Evolutionary conservation across 2,113 vertebrate species (phyloP).

Genomic region (Hipposideros armiger): DNA sequence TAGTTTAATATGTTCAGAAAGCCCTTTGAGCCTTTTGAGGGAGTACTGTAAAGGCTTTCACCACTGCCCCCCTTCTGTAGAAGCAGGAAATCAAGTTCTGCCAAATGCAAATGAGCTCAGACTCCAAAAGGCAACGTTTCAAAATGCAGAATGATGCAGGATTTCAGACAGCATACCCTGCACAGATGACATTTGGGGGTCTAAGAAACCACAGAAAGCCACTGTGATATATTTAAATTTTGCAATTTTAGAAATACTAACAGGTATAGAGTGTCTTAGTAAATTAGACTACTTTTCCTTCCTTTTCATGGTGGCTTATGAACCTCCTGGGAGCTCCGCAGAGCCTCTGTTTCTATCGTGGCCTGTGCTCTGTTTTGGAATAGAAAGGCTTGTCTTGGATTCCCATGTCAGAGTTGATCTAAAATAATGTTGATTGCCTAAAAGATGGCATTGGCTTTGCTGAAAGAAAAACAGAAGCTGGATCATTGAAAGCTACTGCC

Average conservation of each 20-base stretch:
- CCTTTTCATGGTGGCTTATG: neutral
- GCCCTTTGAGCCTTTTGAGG: constrained; percentile 77
- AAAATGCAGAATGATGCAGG: constrained; percentile 19
- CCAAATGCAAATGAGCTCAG: constrained; percentile 82
- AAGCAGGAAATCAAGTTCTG: constrained; percentile 80
- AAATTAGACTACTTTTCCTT: neutral
- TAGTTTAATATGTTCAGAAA: constrained; percentile 79
- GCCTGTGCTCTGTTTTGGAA: neutral
- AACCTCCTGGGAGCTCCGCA: neutral
- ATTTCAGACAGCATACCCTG: neutral
- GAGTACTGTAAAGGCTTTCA: constrained; percentile 71
- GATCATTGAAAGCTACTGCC: neutral
- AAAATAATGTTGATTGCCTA: constrained; percentile 22
- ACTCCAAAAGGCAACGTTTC: constrained; percentile 73
- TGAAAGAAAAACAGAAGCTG: constrained; percentile 4
- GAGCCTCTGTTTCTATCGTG: neutral
- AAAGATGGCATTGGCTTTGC: neutral
- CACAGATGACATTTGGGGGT: neutral
- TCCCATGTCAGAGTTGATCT: neutral
- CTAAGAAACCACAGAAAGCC: constrained; percentile 31
- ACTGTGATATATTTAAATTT: neutral
- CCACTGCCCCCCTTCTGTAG: constrained; percentile 32
- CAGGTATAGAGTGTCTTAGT: neutral
- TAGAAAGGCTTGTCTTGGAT: neutral
- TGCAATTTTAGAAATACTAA: neutral